A percentile compares a stretch with the other conserved stretches of the same genome.
phyloP scores from a whole-genome alignment of 2,888 invertebrate genomes.

The Ctenicera cuprea region DNA sequence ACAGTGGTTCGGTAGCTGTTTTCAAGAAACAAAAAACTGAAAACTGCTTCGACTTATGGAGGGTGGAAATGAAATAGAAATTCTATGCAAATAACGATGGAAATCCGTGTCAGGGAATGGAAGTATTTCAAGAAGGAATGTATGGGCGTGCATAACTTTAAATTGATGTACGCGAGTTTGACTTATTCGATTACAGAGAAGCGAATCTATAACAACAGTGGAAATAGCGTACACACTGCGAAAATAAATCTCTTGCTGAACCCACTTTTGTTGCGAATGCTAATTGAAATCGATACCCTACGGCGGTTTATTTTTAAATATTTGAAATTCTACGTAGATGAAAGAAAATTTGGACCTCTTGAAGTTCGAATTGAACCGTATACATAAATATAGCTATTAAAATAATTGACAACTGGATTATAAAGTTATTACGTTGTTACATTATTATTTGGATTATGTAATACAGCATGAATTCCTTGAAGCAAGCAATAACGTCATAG shows the following conservation, averaged over 20 bases:
- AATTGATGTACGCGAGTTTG: slow-evolving; percentile 43
- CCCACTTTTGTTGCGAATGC: slow-evolving; percentile 9
- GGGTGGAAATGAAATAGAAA: slow-evolving; percentile 76
- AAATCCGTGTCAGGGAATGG: slow-evolving; percentile 59
- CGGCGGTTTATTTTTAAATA: background rate
- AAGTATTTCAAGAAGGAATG: slow-evolving; percentile 50
- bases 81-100: slow-evolving; percentile 74
- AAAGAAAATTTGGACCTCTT: background rate
- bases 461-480: no score
- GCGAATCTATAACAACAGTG: slow-evolving; percentile 35
- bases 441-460: no score
- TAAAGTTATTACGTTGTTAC: no score
- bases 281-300: slow-evolving; percentile 20
- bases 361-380: no score
- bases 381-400: background rate
- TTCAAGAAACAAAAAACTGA: background rate
- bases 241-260: slow-evolving; percentile 19
- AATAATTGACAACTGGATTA: no score
- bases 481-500: no score
- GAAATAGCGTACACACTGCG: slow-evolving; percentile 24
- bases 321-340: background rate
- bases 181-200: slow-evolving; percentile 42
- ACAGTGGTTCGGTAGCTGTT: slow-evolving; percentile 1
- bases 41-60: slow-evolving; percentile 64
- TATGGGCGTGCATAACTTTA: slow-evolving; percentile 49